Evolutionary conservation across 1,140 invertebrate species (phyloP).

Genomic region (Drosophila elegans): DNA sequence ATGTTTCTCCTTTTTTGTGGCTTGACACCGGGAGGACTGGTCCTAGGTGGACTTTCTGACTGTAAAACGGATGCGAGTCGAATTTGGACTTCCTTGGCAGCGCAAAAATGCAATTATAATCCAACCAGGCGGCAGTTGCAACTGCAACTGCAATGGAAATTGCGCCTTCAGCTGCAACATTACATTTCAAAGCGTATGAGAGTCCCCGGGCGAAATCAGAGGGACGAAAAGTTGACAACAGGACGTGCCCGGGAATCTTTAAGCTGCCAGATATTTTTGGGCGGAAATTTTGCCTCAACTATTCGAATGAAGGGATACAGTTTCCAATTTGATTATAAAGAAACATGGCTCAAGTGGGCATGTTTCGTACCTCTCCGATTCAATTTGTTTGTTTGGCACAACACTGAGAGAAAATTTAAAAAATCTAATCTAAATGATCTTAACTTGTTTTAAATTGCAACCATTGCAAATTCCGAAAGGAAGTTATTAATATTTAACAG

Average conservation of each 20-base stretch:
- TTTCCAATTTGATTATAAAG: conserved; percentile 16
- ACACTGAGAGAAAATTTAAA: conserved; percentile 3
- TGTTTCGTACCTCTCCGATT: not conserved
- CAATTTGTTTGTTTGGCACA: conserved; percentile 4
- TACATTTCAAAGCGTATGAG: conserved; percentile 34
- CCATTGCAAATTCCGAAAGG: too few relatives aligned
- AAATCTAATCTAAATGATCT: too few relatives aligned
- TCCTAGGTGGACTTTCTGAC: conserved; percentile 13
- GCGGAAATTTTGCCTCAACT: not conserved
- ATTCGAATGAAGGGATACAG: not conserved
- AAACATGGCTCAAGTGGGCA: conserved; percentile 15
- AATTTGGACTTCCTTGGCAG: conserved; percentile 14
- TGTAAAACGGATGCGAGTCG: conserved; percentile 17
- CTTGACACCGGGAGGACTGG: not conserved
- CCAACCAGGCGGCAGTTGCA: conserved; percentile 8
- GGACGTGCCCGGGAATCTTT: conserved; percentile 20
- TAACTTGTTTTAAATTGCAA: too few relatives aligned
- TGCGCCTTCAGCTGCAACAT: conserved; percentile 8
- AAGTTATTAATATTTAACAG: too few relatives aligned
- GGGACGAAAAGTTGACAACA: not conserved
- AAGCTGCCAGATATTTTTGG: not conserved
- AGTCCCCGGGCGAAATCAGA: conserved; percentile 10
- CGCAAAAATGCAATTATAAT: conserved; percentile 71
- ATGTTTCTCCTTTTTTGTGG: not conserved
- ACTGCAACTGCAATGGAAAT: conserved; percentile 6